Evolutionary conservation across 2,113 vertebrate genomes (phyloP), one percentile per base, ranked within the genome.

Genomic region (mouse (Mus musculus)): DNA sequence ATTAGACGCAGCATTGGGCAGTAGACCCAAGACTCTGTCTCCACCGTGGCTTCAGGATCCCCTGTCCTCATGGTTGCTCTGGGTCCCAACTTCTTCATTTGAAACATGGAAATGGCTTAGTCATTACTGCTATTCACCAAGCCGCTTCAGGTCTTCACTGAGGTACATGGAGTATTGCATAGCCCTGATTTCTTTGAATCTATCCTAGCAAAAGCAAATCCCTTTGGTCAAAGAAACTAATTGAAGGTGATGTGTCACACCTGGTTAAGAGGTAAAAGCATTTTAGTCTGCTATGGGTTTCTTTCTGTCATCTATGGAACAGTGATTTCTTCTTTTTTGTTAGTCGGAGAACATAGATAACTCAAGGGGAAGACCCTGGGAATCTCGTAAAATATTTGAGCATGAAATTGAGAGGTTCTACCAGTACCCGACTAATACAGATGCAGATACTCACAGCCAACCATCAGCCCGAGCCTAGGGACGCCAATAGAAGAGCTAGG

Each of bases 191-290:
- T 0, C n/a, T 36, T 76, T 76, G 46, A 20, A 49, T 82, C 49
- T 52, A 77, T 10, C 1, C 16, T 14, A 76, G 59, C 24, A 56
- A 22, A 42, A 49, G 11, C 20, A 54, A 90, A 39, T 96, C 65
- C 17, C 16, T 93, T 89, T 93, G 39, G 88, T 77, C 90, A 89
- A 77, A 82, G n/a, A 75, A 82, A 94, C 26, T n/a, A 30, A 88
- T 71, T 52, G 13, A 72, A 95, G 59, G 28, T 80, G 28, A 33
- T 46, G 3, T 24, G 20, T 86, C 52, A 42, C 46, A 75, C 73
- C 1, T 33, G 20, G 54, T 26, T n/a, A 69, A 94, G 2, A 84
- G 12, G 28, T 85, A 80, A 81, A 71, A 67, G 42, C 5, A 17
- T 5, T 52, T 3, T 49, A 42, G 39, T 88, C 86, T 63, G 3